phyloP scores from a whole-genome alignment of 2,113 vertebrate species.

The Columbina picui region DNA sequence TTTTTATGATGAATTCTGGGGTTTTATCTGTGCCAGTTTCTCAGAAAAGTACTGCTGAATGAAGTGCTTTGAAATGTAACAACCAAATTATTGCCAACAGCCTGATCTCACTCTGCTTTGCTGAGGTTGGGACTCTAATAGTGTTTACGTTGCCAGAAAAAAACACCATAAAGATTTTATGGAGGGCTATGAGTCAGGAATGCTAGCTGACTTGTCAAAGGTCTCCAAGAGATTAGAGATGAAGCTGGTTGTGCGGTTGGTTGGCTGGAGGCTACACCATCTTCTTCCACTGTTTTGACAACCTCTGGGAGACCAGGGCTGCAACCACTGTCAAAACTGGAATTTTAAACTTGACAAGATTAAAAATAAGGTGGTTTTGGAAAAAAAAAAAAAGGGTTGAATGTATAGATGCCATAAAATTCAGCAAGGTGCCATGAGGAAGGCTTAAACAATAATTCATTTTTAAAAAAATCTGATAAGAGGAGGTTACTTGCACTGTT shows the following conservation, averaged over 20 bases:
- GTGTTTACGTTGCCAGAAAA: slow-evolving; percentile 19
- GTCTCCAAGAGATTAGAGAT: slow-evolving; percentile 4
- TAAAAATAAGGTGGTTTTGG: not conserved
- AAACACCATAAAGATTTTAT: slow-evolving; percentile 19
- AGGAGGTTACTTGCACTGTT: not conserved
- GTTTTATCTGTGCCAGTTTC: not conserved
- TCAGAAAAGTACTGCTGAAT: not conserved
- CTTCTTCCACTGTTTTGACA: not conserved
- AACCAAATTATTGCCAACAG: not conserved
- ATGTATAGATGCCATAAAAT: not conserved
- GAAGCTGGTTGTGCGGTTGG: not conserved
- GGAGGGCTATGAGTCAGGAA: not conserved
- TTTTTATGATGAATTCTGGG: not conserved
- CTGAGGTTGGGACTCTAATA: not conserved
- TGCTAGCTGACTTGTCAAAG: not conserved
- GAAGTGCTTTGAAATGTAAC: not conserved
- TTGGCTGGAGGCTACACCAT: not conserved
- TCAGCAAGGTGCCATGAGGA: not conserved
- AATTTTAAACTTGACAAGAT: not conserved
- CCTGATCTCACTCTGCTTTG: not conserved
- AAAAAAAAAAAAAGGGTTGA: not conserved
- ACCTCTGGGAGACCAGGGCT: not conserved
- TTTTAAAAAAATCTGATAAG: not conserved
- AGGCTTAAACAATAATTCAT: not conserved
- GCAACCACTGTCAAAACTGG: not conserved